Evolutionary conservation across 2,113 vertebrate genomes (phyloP).

Genomic region (Otis tarda): DNA sequence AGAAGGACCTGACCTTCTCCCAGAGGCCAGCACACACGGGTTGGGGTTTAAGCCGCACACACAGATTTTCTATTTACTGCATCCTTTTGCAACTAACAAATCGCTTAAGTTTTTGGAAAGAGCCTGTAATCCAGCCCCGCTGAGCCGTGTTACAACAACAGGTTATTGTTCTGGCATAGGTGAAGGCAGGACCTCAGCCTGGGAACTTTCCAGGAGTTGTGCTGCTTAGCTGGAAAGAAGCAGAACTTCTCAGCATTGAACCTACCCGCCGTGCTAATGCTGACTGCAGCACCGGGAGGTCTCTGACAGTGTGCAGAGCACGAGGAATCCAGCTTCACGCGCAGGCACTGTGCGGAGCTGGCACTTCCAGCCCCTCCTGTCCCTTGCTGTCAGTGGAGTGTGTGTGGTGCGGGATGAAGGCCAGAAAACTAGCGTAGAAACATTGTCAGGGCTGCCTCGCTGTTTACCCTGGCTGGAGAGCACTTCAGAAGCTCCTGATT

Average conservation of each 20-base stretch:
- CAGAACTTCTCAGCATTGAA: neutral
- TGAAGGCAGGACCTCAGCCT: neutral
- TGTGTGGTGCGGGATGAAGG: neutral
- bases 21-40: neutral
- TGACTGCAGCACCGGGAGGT: neutral
- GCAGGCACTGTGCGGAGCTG: neutral
- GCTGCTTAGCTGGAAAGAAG: neutral
- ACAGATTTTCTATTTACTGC: neutral
- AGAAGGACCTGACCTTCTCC: neutral
- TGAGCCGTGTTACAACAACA: neutral
- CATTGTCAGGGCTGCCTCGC: neutral
- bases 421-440: neutral
- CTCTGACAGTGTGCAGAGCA: rapidly evolving
- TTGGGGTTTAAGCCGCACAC: rapidly evolving
- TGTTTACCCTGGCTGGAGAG: neutral
- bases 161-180: neutral
- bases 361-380: neutral
- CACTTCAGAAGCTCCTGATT: neutral
- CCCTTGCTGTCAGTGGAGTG: neutral
- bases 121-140: neutral
- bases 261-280: neutral
- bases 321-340: neutral
- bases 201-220: neutral
- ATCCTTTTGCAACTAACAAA: neutral
- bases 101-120: neutral